These are phyloP conservation scores for Edolisoma coerulescens DNA, from an alignment of 2,113 vertebrate genomes.

Conservation along the genomic window DNA sequence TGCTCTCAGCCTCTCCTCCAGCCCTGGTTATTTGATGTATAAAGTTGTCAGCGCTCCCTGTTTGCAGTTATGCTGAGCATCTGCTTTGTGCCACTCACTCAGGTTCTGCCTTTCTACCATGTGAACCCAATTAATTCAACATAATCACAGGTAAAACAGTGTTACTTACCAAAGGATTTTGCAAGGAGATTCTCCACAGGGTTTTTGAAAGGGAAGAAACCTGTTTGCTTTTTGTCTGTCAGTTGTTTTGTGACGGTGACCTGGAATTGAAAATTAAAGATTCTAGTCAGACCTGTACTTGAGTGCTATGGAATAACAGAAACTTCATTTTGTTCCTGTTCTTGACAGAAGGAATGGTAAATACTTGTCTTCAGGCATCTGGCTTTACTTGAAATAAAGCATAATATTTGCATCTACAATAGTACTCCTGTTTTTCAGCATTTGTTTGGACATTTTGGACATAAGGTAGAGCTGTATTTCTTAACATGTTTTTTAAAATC, in stretches of 20 bases:
- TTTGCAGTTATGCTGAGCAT: neutral
- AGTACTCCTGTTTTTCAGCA: neutral
- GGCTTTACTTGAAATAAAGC: constrained; percentile 33
- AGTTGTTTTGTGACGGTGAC: neutral
- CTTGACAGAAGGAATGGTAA: neutral
- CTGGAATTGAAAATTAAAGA: neutral
- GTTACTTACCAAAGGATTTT: neutral
- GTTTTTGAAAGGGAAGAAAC: neutral
- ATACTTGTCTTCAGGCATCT: constrained; percentile 24
- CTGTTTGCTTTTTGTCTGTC: neutral
- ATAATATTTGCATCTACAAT: neutral
- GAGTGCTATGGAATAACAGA: neutral
- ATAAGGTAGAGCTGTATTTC: neutral
- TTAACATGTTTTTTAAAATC: neutral
- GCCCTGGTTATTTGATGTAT: neutral
- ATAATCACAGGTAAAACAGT: neutral
- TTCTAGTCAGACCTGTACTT: neutral
- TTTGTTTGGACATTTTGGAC: constrained; percentile 2
- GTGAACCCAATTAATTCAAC: neutral
- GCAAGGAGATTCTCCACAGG: neutral
- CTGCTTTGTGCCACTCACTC: neutral
- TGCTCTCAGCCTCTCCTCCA: neutral
- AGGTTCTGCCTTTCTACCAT: neutral
- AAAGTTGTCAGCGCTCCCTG: neutral
- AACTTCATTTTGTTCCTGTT: neutral